Conservation (phyloP, 2,888 invertebrate species). For the Dinocampus coccinellae region DNA sequence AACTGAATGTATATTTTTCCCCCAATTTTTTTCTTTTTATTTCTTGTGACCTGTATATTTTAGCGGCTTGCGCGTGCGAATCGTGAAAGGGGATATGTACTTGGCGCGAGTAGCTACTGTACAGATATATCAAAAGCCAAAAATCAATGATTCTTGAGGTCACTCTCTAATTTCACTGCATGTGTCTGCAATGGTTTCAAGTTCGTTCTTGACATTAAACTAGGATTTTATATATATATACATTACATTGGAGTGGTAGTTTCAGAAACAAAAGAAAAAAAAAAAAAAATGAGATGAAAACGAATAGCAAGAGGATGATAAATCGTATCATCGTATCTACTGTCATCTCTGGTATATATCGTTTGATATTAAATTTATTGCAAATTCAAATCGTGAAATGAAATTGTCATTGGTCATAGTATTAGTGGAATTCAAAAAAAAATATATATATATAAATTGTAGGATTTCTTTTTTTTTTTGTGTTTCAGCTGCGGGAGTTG, state of each 20-base stretch:
- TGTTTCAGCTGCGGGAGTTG: background rate
- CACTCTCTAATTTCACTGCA: background rate
- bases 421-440: background rate
- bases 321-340: background rate
- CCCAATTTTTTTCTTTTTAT: background rate
- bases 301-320: background rate
- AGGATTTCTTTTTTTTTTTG: background rate
- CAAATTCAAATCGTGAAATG: background rate
- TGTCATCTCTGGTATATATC: background rate
- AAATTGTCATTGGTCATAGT: background rate
- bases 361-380: background rate
- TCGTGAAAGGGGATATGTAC: background rate
- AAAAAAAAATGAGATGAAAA: background rate
- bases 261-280: background rate
- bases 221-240: background rate
- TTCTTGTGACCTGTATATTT: slow-evolving; percentile 6
- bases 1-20: background rate
- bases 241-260: background rate
- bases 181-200: background rate
- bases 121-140: slow-evolving; percentile 1
- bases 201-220: slow-evolving; percentile 3
- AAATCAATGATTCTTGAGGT: slow-evolving; percentile 5
- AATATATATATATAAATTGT: background rate
- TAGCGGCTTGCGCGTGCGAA: background rate
- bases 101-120: background rate